Evolutionary conservation across 2,888 invertebrate genomes (phyloP), one percentile per base, ranked within the genome.

Genomic region (Xiphydria camelus): DNA sequence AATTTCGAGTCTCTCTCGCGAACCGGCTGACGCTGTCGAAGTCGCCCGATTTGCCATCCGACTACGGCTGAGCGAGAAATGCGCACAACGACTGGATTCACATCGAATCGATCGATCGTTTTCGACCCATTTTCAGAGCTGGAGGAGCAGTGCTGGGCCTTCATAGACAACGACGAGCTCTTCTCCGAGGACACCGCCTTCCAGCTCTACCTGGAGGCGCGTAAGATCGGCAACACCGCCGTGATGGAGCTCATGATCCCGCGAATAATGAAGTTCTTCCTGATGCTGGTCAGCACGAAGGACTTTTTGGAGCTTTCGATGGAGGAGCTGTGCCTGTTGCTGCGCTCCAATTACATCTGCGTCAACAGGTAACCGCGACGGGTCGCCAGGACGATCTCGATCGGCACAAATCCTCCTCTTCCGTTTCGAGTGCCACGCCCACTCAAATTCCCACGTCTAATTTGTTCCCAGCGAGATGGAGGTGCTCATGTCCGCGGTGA

Each of bases 111-210:
- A n/a, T n/a, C n/a, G n/a, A n/a, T n/a, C n/a, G n/a, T n/a, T n/a
- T n/a, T n/a, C n/a, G n/a, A n/a, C n/a, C n/a, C n/a, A n/a, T 4
- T 9, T 4, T 7, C 68, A 86, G 87, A 87, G 74, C 76, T 90
- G 45, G 84, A 87, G 57, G 84, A 85, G 49, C 90, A 90, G 62
- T 87, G 89, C 70, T 87, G 88, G 85, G 81, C 85, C 0, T 88
- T 89, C 58, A 83, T 90, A 51, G 83, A 85, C 41, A 85, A 87
- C 61, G 81, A 81, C 38, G 81, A 82, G 31, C 78, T 88, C 0
- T 88, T 90, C 62, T 79, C 78, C 17, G 90, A 90, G 76, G 88
- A 88, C 54, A 85, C 87, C 0, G 89, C 90, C 0, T 89, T 87
- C 62, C 67, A 85, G 23, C 70, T 90, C 9, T 87, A 83, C 53